Base-by-base conservation (phyloP, 2,113 vertebrate species). In the Fregata magnificens region DNA sequence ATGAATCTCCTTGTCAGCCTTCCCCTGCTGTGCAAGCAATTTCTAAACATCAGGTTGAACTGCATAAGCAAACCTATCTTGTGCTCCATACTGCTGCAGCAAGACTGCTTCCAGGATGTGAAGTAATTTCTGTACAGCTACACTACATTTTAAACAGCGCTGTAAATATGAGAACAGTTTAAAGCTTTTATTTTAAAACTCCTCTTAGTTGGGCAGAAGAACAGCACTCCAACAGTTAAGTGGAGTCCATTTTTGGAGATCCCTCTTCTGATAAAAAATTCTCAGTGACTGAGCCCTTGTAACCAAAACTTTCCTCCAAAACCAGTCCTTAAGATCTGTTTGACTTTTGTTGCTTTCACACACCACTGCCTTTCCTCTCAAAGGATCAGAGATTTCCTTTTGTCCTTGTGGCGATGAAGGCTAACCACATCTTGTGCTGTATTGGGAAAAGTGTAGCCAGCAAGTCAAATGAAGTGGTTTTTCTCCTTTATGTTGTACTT, bases 41-140 rank as follows among this genome's bases (percentile, higher is more conserved):
- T 93, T 94, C 78, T 76, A 92, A 94, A 79, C 74, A 82, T 52
- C 90, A 95, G 85, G 92, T 90, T 92, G 90, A 90, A 92, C 61
- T 65, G 49, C 58, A 59, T 61, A 96, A 95, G 92, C 79, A 96
- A 95, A 92, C 34, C 15, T 67, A 45, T 69, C 76, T 92, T 65
- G 66, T 49, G 62, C 53, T 95, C 31, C 36, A 31, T 7, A n/a
- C 34, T 72, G 53, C 65, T 86, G 62, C 76, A 92, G 62, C 58
- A 62, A 90, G 53, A 44, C 58, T 92, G 62, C 36, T 90, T 80
- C 88, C 79, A 80, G 90, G 71, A 95, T 25, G 34, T 44, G 44
- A 82, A 92, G 74, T 69, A 76, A 92, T 92, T 90, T 85, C 93
- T 49, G 21, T 77, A 69, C 49, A 72, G 67, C 67, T 73, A 91